Evolutionary conservation across 2,113 vertebrate species (phyloP), one percentile per base, ranked within the genome.

Genomic region (Pelodiscus sinensis): DNA sequence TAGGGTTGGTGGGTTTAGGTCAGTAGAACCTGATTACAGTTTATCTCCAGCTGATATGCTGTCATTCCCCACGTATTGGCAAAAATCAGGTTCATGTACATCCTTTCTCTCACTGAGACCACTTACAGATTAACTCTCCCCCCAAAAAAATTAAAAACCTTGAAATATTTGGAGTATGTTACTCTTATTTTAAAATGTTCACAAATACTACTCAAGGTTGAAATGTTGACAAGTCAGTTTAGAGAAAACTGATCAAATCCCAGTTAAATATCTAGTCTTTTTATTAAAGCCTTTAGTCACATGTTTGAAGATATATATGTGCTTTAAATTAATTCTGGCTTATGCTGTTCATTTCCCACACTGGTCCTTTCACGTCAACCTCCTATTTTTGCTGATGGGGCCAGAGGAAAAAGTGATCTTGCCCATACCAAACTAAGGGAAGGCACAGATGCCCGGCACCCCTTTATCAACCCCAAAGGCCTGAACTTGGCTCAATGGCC

Each of bases 221-320:
- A 71, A 71, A 71, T n/a, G 19, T 35, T 19, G n/a, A 35, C 65
- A 35, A 35, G n/a, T 35, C n/a, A 35, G 19, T 71, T 71, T 18
- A 21, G 65, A 71, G 65, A 71, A 44, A 71, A 44, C 55, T 44
- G 24, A 87, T 16, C 16, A 21, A 65, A 84, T 90, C 38, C 85
- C 12, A 2, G 19, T 44, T 22, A 89, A 93, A 50, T 84, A 88
- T 31, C 80, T 21, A 0, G 0, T 78, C 25, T 78, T 79, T 78
- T 92, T 93, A 24, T 54, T 31, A 73, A 89, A 95, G 77, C 62
- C 88, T 56, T 84, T 84, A 0, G 19, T 81, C 22, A 94, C n/a
- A 2, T 38, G 55, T 82, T 79, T 92, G 84, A 92, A 92, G 29
- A 19, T 50, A 82, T 87, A 12, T 50, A 29, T 92, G 24, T 85